These are phyloP conservation scores for Enteromius trimaculatus DNA, from an alignment of 2,797 vertebrate genomes.

Conservation along the genomic window DNA sequence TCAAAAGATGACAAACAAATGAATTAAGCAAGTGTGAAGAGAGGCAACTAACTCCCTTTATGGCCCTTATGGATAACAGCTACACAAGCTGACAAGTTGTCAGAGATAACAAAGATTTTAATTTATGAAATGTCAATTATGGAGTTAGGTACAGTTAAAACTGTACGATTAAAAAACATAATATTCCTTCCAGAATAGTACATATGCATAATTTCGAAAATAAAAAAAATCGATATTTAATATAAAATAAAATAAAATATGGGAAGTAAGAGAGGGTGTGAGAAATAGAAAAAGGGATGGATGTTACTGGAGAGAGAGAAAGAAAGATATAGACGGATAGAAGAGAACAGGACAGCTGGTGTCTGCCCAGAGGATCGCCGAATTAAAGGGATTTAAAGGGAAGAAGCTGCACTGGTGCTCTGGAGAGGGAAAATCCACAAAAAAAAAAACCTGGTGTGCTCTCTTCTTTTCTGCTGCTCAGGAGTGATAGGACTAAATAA, in stretches of 20 bases:
- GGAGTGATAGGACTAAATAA: neutral
- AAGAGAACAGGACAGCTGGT: conserved; percentile 72
- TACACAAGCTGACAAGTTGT: neutral
- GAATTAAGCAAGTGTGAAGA: conserved; percentile 53
- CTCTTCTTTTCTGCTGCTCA: conserved; percentile 22
- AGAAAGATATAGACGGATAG: conserved; percentile 14
- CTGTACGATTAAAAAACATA: neutral
- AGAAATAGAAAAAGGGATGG: conserved; percentile 45
- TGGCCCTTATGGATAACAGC: conserved; percentile 31
- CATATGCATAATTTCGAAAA: neutral
- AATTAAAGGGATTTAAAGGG: conserved; percentile 66
- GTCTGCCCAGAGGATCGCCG: conserved; percentile 77
- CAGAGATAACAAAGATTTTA: neutral
- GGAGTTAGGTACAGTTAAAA: neutral
- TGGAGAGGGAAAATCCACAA: conserved; percentile 35
- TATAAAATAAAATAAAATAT: neutral
- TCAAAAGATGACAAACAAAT: conserved; percentile 52
- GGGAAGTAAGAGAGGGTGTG: conserved; percentile 40
- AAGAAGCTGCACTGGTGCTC: conserved; percentile 39
- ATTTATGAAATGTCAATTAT: conserved; percentile 23
- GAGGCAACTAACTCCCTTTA: conserved; percentile 43
- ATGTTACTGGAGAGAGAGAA: conserved; percentile 51
- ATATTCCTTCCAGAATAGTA: neutral
- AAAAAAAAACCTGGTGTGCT: neutral
- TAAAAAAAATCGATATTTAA: neutral